Percentiles rank a stretch among this genome's conserved stretches.
phyloP scores from a whole-genome alignment of 2,797 vertebrate species.

The Danio albolineatus region DNA sequence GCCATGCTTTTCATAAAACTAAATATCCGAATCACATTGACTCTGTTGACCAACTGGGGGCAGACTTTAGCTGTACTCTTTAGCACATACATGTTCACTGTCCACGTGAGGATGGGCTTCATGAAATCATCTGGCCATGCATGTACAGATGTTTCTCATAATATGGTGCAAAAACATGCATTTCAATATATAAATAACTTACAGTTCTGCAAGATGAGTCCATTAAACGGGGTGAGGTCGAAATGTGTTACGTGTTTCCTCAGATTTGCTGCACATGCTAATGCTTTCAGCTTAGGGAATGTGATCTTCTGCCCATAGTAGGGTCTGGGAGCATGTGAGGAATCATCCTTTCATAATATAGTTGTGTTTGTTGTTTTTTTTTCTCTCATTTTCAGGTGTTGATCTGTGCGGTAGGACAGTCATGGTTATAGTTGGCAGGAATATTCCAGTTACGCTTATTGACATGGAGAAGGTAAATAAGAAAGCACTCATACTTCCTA shows the following conservation, averaged over 20 bases:
- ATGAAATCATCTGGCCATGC: constrained; percentile 16
- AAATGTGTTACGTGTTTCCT: background rate
- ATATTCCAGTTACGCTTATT: constrained; percentile 93
- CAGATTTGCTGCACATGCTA: background rate
- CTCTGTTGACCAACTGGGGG: constrained; percentile 47
- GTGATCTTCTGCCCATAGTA: background rate
- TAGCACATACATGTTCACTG: background rate
- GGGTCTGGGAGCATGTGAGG: background rate
- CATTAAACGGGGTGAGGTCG: constrained; percentile 19
- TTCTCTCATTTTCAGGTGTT: constrained; percentile 79
- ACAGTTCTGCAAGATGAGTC: constrained; percentile 8
- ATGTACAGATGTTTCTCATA: constrained; percentile 31
- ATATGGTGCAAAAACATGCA: background rate
- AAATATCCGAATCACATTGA: background rate
- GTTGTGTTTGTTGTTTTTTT: constrained; percentile 4
- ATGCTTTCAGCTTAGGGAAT: background rate
- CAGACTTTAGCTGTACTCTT: constrained; percentile 36
- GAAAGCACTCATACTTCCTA: background rate
- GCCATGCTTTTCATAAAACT: background rate
- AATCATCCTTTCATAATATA: background rate
- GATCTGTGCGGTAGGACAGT: constrained; percentile 92
- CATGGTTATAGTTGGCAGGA: constrained; percentile 94
- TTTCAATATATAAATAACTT: constrained; percentile 13
- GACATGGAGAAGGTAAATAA: constrained; percentile 93
- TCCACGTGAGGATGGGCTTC: background rate